These are phyloP conservation scores for Chaetodon trifasciatus DNA, from an alignment of 2,797 vertebrate species.

Conservation along the genomic window DNA sequence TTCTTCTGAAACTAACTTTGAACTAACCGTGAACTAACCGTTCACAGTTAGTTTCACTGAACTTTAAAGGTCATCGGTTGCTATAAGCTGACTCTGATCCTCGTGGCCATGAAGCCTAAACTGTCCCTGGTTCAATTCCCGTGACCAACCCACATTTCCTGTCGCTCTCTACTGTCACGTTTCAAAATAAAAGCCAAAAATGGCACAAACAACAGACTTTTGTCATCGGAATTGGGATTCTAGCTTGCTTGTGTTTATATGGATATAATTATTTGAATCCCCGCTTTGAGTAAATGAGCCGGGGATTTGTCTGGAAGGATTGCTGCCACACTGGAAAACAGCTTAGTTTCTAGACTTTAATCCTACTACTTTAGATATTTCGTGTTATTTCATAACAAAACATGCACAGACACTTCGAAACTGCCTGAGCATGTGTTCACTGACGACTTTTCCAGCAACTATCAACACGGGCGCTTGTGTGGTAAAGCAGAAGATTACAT, in stretches of 20 bases:
- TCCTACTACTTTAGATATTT: conserved; percentile 35
- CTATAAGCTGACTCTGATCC: not conserved
- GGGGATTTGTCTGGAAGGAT: conserved; percentile 23
- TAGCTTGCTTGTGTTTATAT: conserved; percentile 20
- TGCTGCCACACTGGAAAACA: conserved; percentile 22
- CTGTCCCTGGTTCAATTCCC: not conserved
- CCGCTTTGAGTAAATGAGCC: not conserved
- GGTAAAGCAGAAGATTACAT: conserved; percentile 51
- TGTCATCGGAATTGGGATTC: not conserved
- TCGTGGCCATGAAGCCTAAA: not conserved
- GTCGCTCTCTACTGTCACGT: not conserved
- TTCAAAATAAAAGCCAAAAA: not conserved
- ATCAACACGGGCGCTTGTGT: conserved; percentile 12
- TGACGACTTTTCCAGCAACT: conserved; percentile 6
- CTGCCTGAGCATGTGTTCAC: conserved; percentile 40
- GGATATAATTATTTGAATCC: not conserved
- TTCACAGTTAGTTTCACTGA: not conserved
- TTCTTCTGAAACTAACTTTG: not conserved
- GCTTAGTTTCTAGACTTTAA: conserved; percentile 22
- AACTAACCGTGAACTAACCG: too few relatives aligned
- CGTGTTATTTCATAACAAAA: conserved; percentile 57
- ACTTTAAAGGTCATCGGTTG: not conserved
- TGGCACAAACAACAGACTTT: not conserved
- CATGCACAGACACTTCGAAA: conserved; percentile 59
- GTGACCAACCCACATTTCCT: not conserved